Percentiles rank a stretch among this genome's conserved stretches.
Evolutionary conservation across 2,888 invertebrate species (phyloP).

Genomic region (Baronia brevicornis): DNA sequence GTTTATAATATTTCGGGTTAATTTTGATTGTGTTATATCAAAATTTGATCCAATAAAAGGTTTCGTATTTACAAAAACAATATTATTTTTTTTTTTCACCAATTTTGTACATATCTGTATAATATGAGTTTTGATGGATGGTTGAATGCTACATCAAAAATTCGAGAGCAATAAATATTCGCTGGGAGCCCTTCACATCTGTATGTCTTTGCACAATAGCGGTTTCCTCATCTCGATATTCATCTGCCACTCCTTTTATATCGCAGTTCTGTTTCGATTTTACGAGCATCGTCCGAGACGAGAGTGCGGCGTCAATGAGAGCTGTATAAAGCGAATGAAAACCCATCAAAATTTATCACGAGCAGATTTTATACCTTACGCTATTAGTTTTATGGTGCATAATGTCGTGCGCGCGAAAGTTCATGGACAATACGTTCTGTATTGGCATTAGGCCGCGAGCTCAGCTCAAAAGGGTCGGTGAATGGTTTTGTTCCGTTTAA

Average conservation of each 20-base stretch:
- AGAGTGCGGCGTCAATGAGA: constrained; percentile 48
- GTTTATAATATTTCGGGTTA: no score
- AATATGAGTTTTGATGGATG: no score
- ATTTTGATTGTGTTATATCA: no score
- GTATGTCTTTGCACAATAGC: constrained; percentile 48
- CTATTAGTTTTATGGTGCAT: constrained; percentile 18
- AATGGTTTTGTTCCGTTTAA: constrained; percentile 55
- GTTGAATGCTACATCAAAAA: no score
- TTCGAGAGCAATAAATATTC: neutral
- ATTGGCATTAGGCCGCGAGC: constrained; percentile 56
- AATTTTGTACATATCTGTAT: no score
- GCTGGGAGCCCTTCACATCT: constrained; percentile 9
- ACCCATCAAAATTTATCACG: constrained; percentile 28
- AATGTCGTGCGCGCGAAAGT: constrained; percentile 14
- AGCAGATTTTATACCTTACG: constrained; percentile 32
- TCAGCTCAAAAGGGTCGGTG: constrained; percentile 45
- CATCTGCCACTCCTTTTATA: constrained; percentile 61
- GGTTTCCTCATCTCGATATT: constrained; percentile 64
- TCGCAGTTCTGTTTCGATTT: constrained; percentile 61
- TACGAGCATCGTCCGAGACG: constrained; percentile 53
- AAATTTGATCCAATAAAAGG: no score
- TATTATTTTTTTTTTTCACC: no score
- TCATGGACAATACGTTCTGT: constrained; percentile 46
- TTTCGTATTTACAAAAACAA: no score
- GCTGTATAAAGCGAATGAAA: constrained; percentile 32